These are phyloP conservation scores for Periophthalmodon schlosseri DNA, from an alignment of 2,113 vertebrate species.

Conservation along the genomic window DNA sequence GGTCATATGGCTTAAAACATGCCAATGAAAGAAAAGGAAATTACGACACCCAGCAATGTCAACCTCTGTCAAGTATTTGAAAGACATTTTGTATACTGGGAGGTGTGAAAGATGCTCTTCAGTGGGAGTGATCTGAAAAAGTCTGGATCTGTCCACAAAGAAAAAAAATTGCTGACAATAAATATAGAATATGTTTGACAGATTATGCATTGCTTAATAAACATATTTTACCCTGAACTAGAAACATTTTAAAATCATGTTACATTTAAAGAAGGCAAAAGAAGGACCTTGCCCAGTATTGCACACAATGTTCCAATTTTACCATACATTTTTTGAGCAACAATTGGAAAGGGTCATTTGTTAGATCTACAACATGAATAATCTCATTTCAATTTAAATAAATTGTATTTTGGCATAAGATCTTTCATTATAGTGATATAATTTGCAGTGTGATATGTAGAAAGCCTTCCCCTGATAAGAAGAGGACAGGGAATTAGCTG, in stretches of 20 bases:
- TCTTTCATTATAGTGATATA: background rate
- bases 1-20: background rate
- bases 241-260: background rate
- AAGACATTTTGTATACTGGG: background rate
- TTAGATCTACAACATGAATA: background rate
- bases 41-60: background rate
- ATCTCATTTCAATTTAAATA: background rate
- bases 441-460: constrained; percentile 18
- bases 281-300: too few relatives aligned
- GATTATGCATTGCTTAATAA: background rate
- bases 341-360: background rate
- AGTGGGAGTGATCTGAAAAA: background rate
- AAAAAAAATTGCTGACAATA: too few relatives aligned
- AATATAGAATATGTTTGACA: background rate
- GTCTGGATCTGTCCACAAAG: background rate
- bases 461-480: constrained; percentile 39
- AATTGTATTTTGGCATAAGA: background rate
- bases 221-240: background rate
- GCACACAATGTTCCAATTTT: too few relatives aligned
- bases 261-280: too few relatives aligned
- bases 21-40: background rate
- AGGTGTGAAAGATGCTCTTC: constrained; percentile 1
- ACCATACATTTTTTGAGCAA: too few relatives aligned
- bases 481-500: constrained; percentile 56
- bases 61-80: background rate